Conservation (phyloP, 2,888 invertebrate genomes). For the Drosophila rellima region DNA sequence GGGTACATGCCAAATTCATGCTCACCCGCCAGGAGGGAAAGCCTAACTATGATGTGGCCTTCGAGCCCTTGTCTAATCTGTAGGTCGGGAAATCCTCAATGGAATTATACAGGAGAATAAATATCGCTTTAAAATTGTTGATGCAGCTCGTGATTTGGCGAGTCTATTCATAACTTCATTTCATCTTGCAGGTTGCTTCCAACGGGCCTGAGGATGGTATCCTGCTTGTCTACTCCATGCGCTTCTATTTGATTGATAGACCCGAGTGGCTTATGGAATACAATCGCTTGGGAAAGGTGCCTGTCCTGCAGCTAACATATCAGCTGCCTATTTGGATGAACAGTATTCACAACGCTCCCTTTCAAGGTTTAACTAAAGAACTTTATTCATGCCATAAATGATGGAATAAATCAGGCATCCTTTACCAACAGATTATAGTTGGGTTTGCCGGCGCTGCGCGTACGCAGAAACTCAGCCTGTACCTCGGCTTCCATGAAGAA, state of each 20-base stretch:
- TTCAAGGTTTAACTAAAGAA: constrained; percentile 20
- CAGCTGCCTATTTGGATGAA: constrained; percentile 85
- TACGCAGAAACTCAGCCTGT: constrained; percentile 91
- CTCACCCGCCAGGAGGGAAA: constrained; percentile 89
- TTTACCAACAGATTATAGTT: constrained; percentile 85
- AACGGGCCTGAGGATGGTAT: constrained; percentile 63
- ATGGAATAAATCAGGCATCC: constrained; percentile 50
- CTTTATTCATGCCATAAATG: constrained; percentile 54
- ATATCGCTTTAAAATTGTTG: constrained; percentile 41
- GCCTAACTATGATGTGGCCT: constrained; percentile 86
- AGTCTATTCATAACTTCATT: not conserved
- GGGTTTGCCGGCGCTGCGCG: constrained; percentile 89
- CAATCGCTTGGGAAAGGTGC: constrained; percentile 88
- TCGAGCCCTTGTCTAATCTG: constrained; percentile 21
- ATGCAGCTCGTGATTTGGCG: not conserved
- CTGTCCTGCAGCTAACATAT: constrained; percentile 87
- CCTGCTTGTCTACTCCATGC: constrained; percentile 92
- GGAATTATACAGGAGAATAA: constrained; percentile 19
- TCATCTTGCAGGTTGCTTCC: constrained; percentile 2
- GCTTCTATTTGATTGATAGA: no score
- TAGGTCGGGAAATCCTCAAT: not conserved
- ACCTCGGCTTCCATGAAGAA: constrained; percentile 90
- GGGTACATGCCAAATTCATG: constrained; percentile 91
- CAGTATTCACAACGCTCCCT: not conserved
- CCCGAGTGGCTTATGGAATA: no score